Base-by-base conservation (phyloP, 2,888 invertebrate genomes). In the Phalera bucephala region DNA sequence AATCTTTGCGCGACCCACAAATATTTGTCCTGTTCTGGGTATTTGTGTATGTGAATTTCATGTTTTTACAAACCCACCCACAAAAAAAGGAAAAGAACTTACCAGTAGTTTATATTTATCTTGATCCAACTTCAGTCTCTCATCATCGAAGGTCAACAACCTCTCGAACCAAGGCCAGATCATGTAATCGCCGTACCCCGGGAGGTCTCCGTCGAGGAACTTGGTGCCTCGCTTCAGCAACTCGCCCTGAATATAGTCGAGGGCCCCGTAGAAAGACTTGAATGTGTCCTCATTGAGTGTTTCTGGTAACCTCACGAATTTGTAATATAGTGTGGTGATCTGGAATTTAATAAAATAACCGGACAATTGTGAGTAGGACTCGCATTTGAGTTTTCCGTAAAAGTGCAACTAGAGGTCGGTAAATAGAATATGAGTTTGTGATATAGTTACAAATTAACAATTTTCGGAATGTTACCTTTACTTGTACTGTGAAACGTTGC, bases 81-180 rank as follows among this genome's bases (percentile, higher is more conserved):
- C n/a, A n/a, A 44, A 90, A 88, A 23, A 34, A 27, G 47, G 44
- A 34, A 3, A 36, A 29, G 20, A 2, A 68, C 77, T 58, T 55
- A 87, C 88, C 72, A 88, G 45, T 21, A 66, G 14, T 10, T 86
- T 85, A 45, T 91, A 93, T 59, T 91, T 91, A 4, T 91, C 80
- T 5, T 77, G 75, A 29, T 92, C 92, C 49, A 94, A 81, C 38
- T 77, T 65, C 40, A 86, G 79, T 21, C 81, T 80, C 6, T 90
- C 90, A 10, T 91, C 86, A 0, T 92, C 66, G 40, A 85, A 70
- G 0, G 32, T 19, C 1, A 91, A 86, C 0, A 93, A 64, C 55
- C 94, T 87, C 75, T 96, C 96, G 55, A 94, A 93, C 95, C 95
- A 96, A 0, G 96, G 96, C 95, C 96, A 96, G 54, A 95, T 94